Evolutionary conservation across 2,888 invertebrate genomes (phyloP), one percentile per base, ranked within the genome.

Genomic region (Itoplectis maculator): DNA sequence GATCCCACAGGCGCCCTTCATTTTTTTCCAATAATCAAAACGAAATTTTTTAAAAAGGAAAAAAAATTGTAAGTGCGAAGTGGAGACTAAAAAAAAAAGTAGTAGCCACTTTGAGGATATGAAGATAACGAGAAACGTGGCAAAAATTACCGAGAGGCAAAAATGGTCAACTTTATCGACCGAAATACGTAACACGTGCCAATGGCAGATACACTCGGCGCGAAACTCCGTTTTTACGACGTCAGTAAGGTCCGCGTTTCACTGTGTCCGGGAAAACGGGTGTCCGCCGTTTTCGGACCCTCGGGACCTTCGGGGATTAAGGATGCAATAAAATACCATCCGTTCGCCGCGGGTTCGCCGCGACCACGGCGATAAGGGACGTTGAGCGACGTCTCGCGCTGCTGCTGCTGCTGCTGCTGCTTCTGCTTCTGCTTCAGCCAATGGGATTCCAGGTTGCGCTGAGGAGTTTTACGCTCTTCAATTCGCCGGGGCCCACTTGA

Each of bases 401-500:
- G n/a, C n/a, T n/a, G n/a, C n/a, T n/a, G n/a, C n/a, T n/a, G n/a
- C n/a, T n/a, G n/a, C n/a, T n/a, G n/a, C n/a, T n/a, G n/a, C n/a
- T n/a, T n/a, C 65, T 35, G 49, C 49, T 23, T 8, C 40, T 9
- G 51, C 35, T 70, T 15, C 11, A 56, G 56, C 56, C 35, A 18
- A 6, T 2, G 20, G 29, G 59, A 59, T 40, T 9, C 18, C 40
- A 11, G 63, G 15, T 40, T 40, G 40, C 8, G 74, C 65, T 40
- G 49, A 35, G 42, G 20, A 82, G 66, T 68, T 49, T 76, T 40
- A 72, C 68, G 66, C 51, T 73, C 42, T 79, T 69, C 68, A 49
- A 82, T 63, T 69, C 82, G 63, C 54, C 68, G 13, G 61, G 72
- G 63, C 56, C 68, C 78, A 68, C 76, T 77, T 35, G 73, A 79